A percentile compares a stretch with the other conserved stretches of the same genome.
phyloP scores from a whole-genome alignment of 2,113 vertebrate species.

The Larimichthys crocea region DNA sequence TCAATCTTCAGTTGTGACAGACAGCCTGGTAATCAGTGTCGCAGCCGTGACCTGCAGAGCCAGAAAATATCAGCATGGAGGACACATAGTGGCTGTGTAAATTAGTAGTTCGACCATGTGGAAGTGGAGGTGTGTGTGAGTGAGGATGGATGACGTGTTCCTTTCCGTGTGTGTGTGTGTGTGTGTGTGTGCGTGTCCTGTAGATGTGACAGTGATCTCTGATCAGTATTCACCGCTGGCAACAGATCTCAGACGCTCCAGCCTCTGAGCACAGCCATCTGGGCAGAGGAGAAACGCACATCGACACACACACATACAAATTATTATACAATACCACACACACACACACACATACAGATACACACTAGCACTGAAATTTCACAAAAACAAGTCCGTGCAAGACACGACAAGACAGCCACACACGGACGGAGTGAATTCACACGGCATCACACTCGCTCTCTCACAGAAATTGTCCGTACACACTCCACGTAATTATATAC shows the following conservation, averaged over 20 bases:
- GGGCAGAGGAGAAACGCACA: slow-evolving; percentile 67
- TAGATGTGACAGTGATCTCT: slow-evolving; percentile 79
- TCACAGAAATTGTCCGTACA: background rate
- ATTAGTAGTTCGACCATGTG: slow-evolving; percentile 74
- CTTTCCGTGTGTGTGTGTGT: slow-evolving; percentile 34
- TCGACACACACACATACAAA: slow-evolving; percentile 60
- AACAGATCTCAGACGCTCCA: slow-evolving; percentile 74
- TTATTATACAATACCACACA: slow-evolving; percentile 61
- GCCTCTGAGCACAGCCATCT: slow-evolving; percentile 77
- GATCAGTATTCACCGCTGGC: slow-evolving; percentile 83
- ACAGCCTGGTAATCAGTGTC: slow-evolving; percentile 42
- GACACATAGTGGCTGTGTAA: slow-evolving; percentile 58
- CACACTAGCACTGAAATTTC: slow-evolving; percentile 35
- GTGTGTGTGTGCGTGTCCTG: slow-evolving; percentile 33
- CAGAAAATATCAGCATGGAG: slow-evolving; percentile 52
- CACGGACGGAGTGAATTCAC: background rate
- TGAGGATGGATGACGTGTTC: slow-evolving; percentile 65
- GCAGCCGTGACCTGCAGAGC: slow-evolving; percentile 59
- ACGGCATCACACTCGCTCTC: background rate
- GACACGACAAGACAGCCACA: slow-evolving; percentile 37
- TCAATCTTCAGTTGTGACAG: slow-evolving; percentile 64
- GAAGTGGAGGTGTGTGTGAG: slow-evolving; percentile 65
- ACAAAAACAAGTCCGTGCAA: slow-evolving; percentile 37
- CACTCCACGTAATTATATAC: slow-evolving; percentile 41
- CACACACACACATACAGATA: slow-evolving; percentile 14